These are phyloP conservation scores for Dendropsophus ebraccatus DNA, from an alignment of 2,113 vertebrate genomes.

Conservation along the genomic window DNA sequence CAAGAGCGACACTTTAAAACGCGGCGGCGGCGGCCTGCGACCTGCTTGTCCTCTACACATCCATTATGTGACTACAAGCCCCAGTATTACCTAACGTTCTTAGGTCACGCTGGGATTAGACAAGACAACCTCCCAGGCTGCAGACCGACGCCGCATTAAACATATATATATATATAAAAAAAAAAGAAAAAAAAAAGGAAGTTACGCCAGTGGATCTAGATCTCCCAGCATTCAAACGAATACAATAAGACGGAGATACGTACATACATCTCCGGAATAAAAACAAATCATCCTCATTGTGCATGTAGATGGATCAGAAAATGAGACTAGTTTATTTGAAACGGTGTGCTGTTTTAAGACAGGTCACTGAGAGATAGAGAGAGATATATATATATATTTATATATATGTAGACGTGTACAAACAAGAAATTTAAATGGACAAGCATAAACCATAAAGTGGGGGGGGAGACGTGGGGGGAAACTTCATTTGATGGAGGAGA, in stretches of 20 bases:
- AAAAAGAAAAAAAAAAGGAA: conserved; percentile 65
- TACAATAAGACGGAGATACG: conserved; percentile 62
- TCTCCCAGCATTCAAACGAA: conserved; percentile 71
- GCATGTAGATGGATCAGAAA: conserved; percentile 71
- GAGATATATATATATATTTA: conserved; percentile 59
- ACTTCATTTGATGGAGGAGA: conserved; percentile 68
- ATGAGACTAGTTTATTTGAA: conserved; percentile 77
- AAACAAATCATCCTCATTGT: conserved; percentile 69
- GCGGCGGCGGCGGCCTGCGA: background rate
- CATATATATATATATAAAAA: conserved; percentile 60
- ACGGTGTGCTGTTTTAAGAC: conserved; percentile 87
- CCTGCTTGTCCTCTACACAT: conserved; percentile 66
- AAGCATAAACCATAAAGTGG: conserved; percentile 74
- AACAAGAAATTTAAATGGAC: conserved; percentile 74
- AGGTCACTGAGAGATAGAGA: conserved; percentile 69
- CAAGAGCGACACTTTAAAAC: background rate
- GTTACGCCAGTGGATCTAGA: conserved; percentile 71
- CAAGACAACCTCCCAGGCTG: background rate
- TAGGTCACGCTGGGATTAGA: background rate
- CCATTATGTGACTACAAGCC: background rate
- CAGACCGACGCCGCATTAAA: conserved; percentile 56
- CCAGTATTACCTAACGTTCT: conserved; percentile 61
- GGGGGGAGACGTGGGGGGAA: conserved; percentile 63
- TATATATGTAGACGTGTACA: conserved; percentile 70
- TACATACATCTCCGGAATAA: conserved; percentile 64